Evolutionary conservation across 92 coral and sea anemone genomes (phyloP).

Genomic region (Diadumene lineata): DNA sequence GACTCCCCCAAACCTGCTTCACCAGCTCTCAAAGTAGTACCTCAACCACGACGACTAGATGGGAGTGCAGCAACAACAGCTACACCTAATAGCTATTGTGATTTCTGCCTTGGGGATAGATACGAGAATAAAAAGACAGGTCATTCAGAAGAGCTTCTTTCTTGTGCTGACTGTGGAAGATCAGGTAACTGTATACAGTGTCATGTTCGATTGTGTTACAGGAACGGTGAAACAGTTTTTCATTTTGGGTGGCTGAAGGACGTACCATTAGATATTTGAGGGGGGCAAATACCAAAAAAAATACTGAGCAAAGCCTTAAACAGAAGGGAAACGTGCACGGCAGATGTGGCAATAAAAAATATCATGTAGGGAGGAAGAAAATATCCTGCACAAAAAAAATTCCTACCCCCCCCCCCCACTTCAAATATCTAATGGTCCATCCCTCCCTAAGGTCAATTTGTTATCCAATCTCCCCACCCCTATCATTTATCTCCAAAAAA

Average conservation of each 20-base stretch:
- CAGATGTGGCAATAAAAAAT: too few species aligned
- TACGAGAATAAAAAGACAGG: constrained; percentile 83
- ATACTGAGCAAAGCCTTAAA: too few species aligned
- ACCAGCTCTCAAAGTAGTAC: constrained; percentile 47
- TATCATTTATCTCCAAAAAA: too few species aligned
- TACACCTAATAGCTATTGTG: constrained; percentile 95
- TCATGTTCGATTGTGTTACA: neutral
- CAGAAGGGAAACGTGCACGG: too few species aligned
- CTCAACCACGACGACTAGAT: constrained; percentile 62
- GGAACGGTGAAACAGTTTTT: neutral
- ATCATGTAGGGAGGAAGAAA: too few species aligned
- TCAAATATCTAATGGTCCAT: too few species aligned
- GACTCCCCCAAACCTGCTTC: constrained; percentile 75
- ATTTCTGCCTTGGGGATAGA: constrained; percentile 95
- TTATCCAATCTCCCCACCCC: too few species aligned
- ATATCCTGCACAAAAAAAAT: too few species aligned
- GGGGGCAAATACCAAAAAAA: too few species aligned
- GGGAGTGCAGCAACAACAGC: constrained; percentile 47
- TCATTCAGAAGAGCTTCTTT: constrained; percentile 84
- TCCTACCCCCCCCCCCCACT: too few species aligned
- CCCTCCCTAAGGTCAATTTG: too few species aligned
- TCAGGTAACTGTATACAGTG: constrained; percentile 57
- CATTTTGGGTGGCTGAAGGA: neutral
- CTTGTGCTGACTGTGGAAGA: constrained; percentile 99
- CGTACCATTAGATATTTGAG: too few species aligned